Conservation (phyloP, 2,113 vertebrate species). For the Lamprotornis superbus region DNA sequence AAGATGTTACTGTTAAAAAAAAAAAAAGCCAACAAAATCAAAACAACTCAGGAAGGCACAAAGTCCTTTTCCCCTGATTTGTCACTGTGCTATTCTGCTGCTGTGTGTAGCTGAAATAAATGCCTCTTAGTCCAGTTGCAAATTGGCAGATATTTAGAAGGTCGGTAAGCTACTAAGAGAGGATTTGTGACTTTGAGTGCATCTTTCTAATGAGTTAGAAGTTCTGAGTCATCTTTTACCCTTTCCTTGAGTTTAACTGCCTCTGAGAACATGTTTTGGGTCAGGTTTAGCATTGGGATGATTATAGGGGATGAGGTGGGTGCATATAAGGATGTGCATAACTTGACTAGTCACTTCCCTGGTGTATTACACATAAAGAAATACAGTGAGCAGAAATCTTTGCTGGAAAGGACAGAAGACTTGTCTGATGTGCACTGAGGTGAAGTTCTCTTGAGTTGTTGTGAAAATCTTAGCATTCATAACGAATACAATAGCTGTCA, state of each 20-base stretch:
- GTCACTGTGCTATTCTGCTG: background rate
- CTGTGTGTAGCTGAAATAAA: background rate
- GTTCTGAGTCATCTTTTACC: background rate
- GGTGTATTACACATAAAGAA: background rate
- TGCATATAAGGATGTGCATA: rapidly evolving
- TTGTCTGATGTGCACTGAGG: background rate
- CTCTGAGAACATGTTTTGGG: background rate
- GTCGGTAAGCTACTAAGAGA: background rate
- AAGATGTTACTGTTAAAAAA: background rate
- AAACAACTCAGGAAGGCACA: background rate
- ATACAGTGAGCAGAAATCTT: background rate
- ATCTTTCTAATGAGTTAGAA: background rate
- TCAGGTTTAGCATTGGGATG: background rate
- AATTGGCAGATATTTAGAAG: background rate
- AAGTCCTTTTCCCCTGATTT: background rate
- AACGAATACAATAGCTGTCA: background rate
- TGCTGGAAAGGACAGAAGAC: background rate
- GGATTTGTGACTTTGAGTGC: background rate
- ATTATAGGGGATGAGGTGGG: rapidly evolving
- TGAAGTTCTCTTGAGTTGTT: background rate
- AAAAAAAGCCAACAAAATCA: background rate
- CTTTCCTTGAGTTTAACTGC: background rate
- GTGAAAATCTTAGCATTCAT: background rate
- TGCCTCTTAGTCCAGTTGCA: background rate
- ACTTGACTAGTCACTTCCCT: background rate